Evolutionary conservation across 2,888 invertebrate species (phyloP), one percentile per base, ranked within the genome.

Genomic region (Philereme transversata): DNA sequence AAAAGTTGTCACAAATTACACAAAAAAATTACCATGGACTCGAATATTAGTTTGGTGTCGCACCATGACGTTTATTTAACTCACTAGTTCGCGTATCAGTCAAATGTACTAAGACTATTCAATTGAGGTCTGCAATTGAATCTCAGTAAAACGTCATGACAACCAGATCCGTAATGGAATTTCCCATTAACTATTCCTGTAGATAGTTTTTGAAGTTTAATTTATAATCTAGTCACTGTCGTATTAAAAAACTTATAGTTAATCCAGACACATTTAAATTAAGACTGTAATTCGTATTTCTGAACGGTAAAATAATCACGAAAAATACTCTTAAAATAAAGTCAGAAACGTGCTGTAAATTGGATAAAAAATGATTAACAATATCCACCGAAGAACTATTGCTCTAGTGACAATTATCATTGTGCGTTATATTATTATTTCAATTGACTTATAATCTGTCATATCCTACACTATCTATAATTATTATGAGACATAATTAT

Each of bases 341-440:
- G 44, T 51, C 46, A 36, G 5, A 40, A 56, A 60, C 49, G 41
- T 41, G 33, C 40, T 8, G 33, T 54, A 5, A 22, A 22, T 22
- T 22, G 22, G 22, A 22, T 22, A 22, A 2, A 22, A 22, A 22
- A 22, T 22, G 1, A 22, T n/a, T n/a, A 22, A 22, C 1, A 22
- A 22, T 22, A 22, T 22, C 22, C 40, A 41, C 58, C 59, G 57
- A 34, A 65, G 62, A 74, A 68, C 70, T 70, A 74, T 73, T 75
- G 71, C 45, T 74, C 70, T 72, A 52, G 50, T 61, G 52, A 66
- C 46, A 60, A 71, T 70, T 72, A 57, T 8, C 48, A 62, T 60
- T 64, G 51, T 62, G 52, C 49, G 54, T 54, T 8, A 55, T 51
- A 56, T 9, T 45, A 44, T 40, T 3, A 45, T 54, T 51, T 49